Evolutionary conservation across 2,797 vertebrate species (phyloP).

Genomic region (Zalophus californianus): DNA sequence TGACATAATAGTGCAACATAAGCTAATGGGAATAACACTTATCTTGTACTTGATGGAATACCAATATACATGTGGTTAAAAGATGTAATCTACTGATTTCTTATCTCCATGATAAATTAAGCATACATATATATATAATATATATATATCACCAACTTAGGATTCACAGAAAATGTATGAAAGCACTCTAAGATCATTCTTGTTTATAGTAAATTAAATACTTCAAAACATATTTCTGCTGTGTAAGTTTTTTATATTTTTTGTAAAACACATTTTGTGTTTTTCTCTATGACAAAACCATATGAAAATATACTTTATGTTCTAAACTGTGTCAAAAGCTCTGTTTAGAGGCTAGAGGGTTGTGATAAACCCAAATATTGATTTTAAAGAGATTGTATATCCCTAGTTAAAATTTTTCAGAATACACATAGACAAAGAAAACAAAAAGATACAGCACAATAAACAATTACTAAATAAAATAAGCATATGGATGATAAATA

Average conservation of each 20-base stretch:
- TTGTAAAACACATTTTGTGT: background rate
- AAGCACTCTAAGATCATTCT: background rate
- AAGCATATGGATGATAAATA: background rate
- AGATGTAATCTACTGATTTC: background rate
- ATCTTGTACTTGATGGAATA: background rate
- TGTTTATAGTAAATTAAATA: background rate
- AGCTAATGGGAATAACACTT: background rate
- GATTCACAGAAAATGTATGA: background rate
- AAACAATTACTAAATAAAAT: background rate
- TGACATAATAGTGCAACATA: background rate
- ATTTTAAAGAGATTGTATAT: background rate
- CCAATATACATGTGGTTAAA: background rate
- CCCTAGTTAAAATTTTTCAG: background rate
- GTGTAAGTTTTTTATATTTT: background rate
- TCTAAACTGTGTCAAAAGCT: background rate
- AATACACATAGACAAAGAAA: background rate
- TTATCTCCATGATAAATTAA: background rate
- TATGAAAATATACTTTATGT: background rate
- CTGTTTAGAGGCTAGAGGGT: background rate
- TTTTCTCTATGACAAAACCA: background rate
- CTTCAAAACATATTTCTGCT: background rate
- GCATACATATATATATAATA: background rate
- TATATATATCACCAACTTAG: background rate
- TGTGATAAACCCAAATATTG: background rate
- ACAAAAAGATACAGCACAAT: background rate